Base-by-base conservation (phyloP, 2,113 vertebrate genomes). In the Solea senegalensis region DNA sequence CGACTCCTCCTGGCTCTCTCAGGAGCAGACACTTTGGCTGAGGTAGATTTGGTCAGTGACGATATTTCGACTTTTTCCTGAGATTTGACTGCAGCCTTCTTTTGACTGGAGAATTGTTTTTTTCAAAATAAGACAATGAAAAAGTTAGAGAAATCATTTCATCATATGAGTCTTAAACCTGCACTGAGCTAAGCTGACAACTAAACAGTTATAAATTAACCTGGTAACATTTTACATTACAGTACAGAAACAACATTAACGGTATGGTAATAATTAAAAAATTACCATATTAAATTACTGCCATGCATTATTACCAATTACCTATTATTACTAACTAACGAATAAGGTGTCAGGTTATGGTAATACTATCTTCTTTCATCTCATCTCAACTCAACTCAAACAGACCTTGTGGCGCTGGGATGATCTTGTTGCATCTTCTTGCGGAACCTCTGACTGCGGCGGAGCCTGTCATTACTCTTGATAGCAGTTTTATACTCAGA, bases 401-500 rank as follows among this genome's bases (percentile, higher is more conserved):
- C 81, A 12, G 21, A 90, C 85, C 90, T 96, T 90, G 94, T 91
- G 81, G 86, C 78, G 2, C 74, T 52, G 9, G 67, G 63, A 9
- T 89, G 82, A 52, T 92, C 94, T 81, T 90, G 94, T 76, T 92
- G 93, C 7, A 84, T 62, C 58, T 94, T 95, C 88, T 94, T 95
- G 2, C 85, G 92, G 87, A 93, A 96, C 79, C 95, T 93, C 88
- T 95, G 94, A 85, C 95, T 97, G 78, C 94, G 95, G 39, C 94
- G 86, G 11, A 97, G 92, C 84, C 94, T 95, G 54, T 95, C 93
- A 9, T 91, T 96, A 85, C 95, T 95, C 81, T 96, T 98, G 62
- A 97, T 88, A n/a, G 95, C 94, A 6, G 94, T 95, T 91, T 94
- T 98, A 90, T 95, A 97, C 73, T 98, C 95, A 0, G 94, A 96